These are phyloP conservation scores for Ramazzottius varieornatus DNA, from an alignment of 2,888 invertebrate species.

Conservation along the genomic window DNA sequence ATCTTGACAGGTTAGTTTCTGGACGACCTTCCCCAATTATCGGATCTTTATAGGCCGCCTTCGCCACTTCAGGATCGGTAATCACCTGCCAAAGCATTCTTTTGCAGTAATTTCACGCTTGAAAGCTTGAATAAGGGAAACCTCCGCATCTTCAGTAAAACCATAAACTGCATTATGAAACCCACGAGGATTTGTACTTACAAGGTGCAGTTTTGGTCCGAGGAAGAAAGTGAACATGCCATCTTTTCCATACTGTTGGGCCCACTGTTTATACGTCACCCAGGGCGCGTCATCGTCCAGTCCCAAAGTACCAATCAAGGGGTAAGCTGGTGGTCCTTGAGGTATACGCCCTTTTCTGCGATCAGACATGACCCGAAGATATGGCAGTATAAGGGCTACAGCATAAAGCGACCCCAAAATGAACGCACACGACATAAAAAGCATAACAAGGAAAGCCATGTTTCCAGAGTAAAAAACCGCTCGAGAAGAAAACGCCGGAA, in stretches of 20 bases:
- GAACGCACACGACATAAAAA: no score
- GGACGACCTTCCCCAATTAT: background rate
- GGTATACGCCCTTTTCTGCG: background rate
- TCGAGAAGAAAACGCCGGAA: no score
- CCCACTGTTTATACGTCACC: background rate
- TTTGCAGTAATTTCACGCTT: no score
- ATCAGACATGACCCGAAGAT: background rate
- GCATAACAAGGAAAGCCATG: no score
- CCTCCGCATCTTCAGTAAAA: no score
- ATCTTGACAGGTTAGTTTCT: background rate
- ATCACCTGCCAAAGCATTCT: no score
- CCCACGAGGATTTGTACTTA: no score
- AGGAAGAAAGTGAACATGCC: constrained; percentile 1
- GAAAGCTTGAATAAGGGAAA: no score
- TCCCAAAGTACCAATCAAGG: background rate
- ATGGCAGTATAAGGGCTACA: background rate
- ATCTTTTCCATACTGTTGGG: background rate
- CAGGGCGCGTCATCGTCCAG: background rate
- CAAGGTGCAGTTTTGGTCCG: background rate
- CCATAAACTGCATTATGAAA: no score
- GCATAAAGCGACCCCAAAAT: no score
- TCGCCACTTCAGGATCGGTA: background rate
- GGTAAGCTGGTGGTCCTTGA: background rate
- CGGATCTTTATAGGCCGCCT: background rate
- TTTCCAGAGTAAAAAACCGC: no score